Percentiles rank a stretch among this genome's conserved stretches.
Evolutionary conservation across 2,888 invertebrate species (phyloP).

Genomic region (Caenorhabditis sp.): DNA sequence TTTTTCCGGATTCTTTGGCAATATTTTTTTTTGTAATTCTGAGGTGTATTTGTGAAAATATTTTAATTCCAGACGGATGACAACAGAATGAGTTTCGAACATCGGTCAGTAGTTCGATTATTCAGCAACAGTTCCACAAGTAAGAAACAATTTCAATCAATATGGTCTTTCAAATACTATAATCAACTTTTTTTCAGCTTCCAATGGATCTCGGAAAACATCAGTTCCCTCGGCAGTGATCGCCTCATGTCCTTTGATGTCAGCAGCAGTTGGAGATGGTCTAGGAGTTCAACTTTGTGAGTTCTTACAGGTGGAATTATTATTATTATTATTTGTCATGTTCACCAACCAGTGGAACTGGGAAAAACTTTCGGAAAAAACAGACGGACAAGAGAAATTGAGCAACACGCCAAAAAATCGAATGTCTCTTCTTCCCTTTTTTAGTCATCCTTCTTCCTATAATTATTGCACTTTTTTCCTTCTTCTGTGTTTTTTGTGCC

Average conservation of each 20-base stretch:
- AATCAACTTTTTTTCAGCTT: slow-evolving; percentile 19
- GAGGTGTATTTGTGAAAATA: no score
- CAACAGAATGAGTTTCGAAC: slow-evolving; percentile 50
- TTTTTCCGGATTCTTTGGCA: no score
- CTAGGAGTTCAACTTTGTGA: slow-evolving; percentile 60
- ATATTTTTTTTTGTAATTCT: no score
- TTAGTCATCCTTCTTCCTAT: neutral
- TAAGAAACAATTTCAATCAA: slow-evolving; percentile 12
- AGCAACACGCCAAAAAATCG: neutral
- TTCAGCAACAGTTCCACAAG: slow-evolving; percentile 55
- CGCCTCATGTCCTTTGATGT: slow-evolving; percentile 60
- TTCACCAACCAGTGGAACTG: neutral
- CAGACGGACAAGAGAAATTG: neutral
- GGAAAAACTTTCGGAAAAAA: neutral
- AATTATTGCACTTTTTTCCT: neutral
- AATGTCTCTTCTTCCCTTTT: neutral
- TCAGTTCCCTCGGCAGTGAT: slow-evolving; percentile 58
- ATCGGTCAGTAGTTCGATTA: slow-evolving; percentile 52
- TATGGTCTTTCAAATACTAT: neutral
- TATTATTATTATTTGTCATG: no score
- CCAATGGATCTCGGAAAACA: slow-evolving; percentile 41
- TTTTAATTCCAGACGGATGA: slow-evolving; percentile 36
- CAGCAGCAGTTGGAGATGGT: slow-evolving; percentile 61
- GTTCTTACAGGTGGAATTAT: slow-evolving; percentile 24
- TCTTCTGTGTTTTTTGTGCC: neutral